Evolutionary conservation across 2,113 vertebrate genomes (phyloP).

Genomic region (Passer domesticus): DNA sequence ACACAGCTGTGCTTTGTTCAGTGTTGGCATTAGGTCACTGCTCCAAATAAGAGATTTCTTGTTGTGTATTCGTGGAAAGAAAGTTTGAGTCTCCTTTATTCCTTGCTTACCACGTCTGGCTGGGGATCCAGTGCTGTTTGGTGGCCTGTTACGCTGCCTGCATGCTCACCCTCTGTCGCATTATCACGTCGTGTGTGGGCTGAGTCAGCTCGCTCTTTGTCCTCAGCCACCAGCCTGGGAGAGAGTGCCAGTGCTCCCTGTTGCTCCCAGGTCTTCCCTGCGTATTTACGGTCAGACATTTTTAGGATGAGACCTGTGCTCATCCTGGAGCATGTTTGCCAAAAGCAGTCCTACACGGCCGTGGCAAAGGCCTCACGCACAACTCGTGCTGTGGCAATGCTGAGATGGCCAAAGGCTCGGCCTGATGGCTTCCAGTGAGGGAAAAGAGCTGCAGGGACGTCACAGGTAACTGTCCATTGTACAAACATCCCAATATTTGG

Average conservation of each 20-base stretch:
- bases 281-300: neutral
- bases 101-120: neutral
- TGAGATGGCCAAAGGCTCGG: neutral
- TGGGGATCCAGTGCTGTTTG: neutral
- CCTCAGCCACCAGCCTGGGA: neutral
- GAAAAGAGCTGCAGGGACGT: rapidly evolving
- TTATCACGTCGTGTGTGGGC: rapidly evolving
- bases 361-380: rapidly evolving
- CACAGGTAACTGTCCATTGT: neutral
- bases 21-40: neutral
- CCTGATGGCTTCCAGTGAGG: neutral
- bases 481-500: neutral
- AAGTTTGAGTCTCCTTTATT: neutral
- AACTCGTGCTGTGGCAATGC: rapidly evolving
- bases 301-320: neutral
- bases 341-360: rapidly evolving
- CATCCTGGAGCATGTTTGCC: neutral
- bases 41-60: neutral
- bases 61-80: neutral
- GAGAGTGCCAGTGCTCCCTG: rapidly evolving
- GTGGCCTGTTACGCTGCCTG: neutral
- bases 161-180: neutral
- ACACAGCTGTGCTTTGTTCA: constrained; percentile 14
- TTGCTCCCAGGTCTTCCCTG: neutral
- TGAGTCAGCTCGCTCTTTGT: neutral